These are phyloP conservation scores for Muscidifurax raptorellus DNA, from an alignment of 1,140 invertebrate genomes.

Conservation along the genomic window DNA sequence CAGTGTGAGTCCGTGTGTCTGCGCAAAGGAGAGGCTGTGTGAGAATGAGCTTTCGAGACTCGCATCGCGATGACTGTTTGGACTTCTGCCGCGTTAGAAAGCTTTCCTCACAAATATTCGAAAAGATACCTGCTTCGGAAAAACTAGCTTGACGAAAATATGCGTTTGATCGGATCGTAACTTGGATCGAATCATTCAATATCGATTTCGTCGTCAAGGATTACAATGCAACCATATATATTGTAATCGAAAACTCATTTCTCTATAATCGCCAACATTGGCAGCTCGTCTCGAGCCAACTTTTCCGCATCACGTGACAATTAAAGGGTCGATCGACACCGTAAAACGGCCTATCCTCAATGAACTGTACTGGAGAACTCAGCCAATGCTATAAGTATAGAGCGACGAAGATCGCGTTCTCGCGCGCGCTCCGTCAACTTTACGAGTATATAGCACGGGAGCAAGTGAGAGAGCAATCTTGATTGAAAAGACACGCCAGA, in stretches of 20 bases:
- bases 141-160: no score
- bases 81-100: no score
- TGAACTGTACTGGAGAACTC: background rate
- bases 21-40: background rate
- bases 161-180: no score
- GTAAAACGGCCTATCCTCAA: background rate
- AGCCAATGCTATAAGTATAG: background rate
- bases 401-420: background rate
- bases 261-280: no score
- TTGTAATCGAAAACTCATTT: no score
- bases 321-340: background rate
- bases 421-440: background rate
- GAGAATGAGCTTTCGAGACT: conserved; percentile 7
- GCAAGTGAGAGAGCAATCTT: background rate
- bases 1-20: no score
- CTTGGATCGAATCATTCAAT: no score
- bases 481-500: conserved; percentile 1
- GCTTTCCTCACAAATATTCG: no score
- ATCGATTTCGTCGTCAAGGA: no score
- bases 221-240: no score
- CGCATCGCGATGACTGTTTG: no score
- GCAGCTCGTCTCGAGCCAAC: background rate
- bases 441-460: background rate
- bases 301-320: background rate
- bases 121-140: no score